phyloP scores from a whole-genome alignment of 1,140 invertebrate genomes.

The Acromyrmex echinatior region DNA sequence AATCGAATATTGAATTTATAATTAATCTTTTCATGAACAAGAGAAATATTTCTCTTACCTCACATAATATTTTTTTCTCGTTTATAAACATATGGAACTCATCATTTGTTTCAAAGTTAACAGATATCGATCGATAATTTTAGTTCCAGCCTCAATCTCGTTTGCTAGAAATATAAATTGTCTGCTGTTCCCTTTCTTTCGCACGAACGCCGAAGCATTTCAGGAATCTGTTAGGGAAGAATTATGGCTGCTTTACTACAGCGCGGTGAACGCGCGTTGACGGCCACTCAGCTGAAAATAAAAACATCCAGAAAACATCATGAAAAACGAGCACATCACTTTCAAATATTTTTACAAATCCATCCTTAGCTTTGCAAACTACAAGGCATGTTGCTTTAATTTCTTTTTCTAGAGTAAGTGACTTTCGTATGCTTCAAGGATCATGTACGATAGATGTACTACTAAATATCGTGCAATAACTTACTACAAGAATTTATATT shows the following conservation, averaged over 20 bases:
- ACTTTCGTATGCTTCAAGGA: background rate
- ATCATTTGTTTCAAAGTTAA: background rate
- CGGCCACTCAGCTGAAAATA: constrained; percentile 28
- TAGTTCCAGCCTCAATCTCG: constrained; percentile 28
- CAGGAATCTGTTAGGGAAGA: constrained; percentile 50
- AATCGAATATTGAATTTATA: constrained; percentile 64
- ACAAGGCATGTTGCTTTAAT: constrained; percentile 32
- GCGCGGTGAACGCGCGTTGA: constrained; percentile 12
- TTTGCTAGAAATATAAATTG: constrained; percentile 57
- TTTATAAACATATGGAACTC: background rate
- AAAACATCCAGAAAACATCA: constrained; percentile 27
- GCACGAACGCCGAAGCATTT: constrained; percentile 25
- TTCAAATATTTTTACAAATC: constrained; percentile 47
- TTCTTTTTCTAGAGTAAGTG: background rate
- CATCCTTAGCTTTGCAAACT: background rate
- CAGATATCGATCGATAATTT: constrained; percentile 48
- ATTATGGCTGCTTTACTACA: constrained; percentile 20
- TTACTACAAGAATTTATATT: background rate
- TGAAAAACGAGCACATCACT: constrained; percentile 53
- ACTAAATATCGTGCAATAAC: background rate
- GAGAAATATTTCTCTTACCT: constrained; percentile 27
- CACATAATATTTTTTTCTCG: background rate
- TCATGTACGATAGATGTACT: background rate
- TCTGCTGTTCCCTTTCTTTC: constrained; percentile 42
- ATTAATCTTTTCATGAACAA: background rate